A percentile compares a stretch with the other conserved stretches of the same genome.
These are phyloP conservation scores for Radopholus similis DNA, from an alignment of 1,140 invertebrate species.

Conservation along the genomic window DNA sequence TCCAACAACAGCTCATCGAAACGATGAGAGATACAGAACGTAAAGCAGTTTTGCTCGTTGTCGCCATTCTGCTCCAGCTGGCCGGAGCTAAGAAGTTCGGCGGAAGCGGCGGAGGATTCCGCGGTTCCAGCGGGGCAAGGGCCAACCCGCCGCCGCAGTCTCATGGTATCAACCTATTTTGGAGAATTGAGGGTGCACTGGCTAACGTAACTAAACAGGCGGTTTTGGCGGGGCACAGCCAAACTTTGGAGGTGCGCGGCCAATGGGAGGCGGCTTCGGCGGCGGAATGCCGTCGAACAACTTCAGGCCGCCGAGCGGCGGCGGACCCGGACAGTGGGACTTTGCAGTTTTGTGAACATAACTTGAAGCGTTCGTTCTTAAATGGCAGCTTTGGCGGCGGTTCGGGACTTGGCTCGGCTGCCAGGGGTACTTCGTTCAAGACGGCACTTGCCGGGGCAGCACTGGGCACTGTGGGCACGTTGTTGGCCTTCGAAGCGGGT, in stretches of 20 bases:
- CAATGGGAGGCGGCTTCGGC: neutral
- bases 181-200: neutral
- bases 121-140: neutral
- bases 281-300: neutral
- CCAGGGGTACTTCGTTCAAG: slow-evolving; percentile 23
- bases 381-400: slow-evolving; percentile 30
- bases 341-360: too few species aligned
- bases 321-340: slow-evolving; percentile 5
- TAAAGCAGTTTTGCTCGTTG: neutral
- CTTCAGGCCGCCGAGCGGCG: neutral
- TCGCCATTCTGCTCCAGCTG: neutral
- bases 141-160: neutral
- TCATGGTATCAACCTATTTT: too few species aligned
- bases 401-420: slow-evolving; percentile 22
- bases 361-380: too few species aligned
- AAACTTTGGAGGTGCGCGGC: neutral
- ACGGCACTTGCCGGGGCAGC: slow-evolving; percentile 29
- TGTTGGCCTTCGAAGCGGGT: slow-evolving; percentile 29
- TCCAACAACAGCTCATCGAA: neutral
- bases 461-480: slow-evolving; percentile 26
- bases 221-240: neutral
- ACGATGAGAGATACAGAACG: neutral
- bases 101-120: neutral
- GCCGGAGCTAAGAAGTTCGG: slow-evolving; percentile 1
- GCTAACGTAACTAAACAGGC: too few species aligned